A percentile compares a stretch with the other conserved stretches of the same genome.
Evolutionary conservation across 2,797 vertebrate genomes (phyloP).

Genomic region (Scleropages formosus): DNA sequence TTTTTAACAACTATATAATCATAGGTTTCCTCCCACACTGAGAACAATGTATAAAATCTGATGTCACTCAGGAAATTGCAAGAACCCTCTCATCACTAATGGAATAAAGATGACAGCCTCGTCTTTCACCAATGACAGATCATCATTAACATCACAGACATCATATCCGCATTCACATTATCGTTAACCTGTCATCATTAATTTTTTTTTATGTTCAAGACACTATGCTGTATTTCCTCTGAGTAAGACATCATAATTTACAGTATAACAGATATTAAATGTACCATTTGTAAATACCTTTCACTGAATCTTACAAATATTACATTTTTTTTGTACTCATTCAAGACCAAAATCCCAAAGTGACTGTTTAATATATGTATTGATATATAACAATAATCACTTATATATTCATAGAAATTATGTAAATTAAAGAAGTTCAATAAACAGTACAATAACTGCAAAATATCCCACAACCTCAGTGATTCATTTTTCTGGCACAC

Average conservation of each 20-base stretch:
- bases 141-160: constrained; percentile 16
- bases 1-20: constrained; percentile 13
- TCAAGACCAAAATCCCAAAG: neutral
- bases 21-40: constrained; percentile 15
- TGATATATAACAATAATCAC: neutral
- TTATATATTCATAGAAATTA: constrained; percentile 4
- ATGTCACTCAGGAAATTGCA: constrained; percentile 31
- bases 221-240: constrained; percentile 9
- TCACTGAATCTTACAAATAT: too few species aligned
- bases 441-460: neutral
- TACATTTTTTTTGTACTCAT: too few species aligned
- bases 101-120: constrained; percentile 28
- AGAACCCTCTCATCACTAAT: constrained; percentile 26
- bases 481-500: neutral
- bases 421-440: neutral
- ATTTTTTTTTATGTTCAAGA: constrained; percentile 21
- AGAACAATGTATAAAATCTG: constrained; percentile 23
- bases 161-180: constrained; percentile 27
- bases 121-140: constrained; percentile 26
- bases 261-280: neutral
- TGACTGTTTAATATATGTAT: neutral
- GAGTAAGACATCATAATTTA: neutral
- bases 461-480: neutral
- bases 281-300: neutral
- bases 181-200: constrained; percentile 18